Conservation (phyloP, 2,888 invertebrate genomes). For the Rosalia funebris region DNA sequence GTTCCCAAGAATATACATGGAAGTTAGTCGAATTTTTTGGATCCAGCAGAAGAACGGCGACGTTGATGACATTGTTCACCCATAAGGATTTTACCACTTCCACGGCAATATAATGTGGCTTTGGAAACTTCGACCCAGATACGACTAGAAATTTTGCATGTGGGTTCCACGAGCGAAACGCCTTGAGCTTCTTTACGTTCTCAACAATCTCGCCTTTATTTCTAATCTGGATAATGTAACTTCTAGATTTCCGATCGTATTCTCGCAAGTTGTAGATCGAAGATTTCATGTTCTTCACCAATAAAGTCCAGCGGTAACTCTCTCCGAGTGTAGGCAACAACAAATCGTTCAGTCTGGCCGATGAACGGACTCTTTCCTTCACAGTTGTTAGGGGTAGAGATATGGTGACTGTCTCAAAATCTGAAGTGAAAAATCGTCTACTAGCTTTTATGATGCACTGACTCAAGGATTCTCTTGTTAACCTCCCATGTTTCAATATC, state of each 20-base stretch:
- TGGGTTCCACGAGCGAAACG: not conserved
- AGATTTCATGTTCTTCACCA: not conserved
- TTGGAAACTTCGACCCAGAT: conserved; percentile 33
- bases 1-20: conserved; percentile 46
- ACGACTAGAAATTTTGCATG: conserved; percentile 17
- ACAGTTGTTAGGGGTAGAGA: not conserved
- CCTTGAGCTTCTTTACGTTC: not conserved
- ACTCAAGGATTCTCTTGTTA: conserved; percentile 20
- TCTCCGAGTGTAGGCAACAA: not conserved
- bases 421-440: conserved; percentile 19
- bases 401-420: conserved; percentile 27
- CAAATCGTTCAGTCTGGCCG: not conserved
- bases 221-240: not conserved
- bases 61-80: conserved; percentile 40
- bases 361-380: not conserved
- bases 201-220: not conserved
- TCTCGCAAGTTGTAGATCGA: not conserved
- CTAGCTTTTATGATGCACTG: conserved; percentile 28
- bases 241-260: not conserved
- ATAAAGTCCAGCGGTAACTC: not conserved
- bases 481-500: too few species aligned
- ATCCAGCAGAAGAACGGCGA: conserved; percentile 40
- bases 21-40: conserved; percentile 26
- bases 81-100: conserved; percentile 35
- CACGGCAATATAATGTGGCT: conserved; percentile 27